These are phyloP conservation scores for Hydropsyche betteni DNA, from an alignment of 2,888 invertebrate genomes.

Conservation along the genomic window DNA sequence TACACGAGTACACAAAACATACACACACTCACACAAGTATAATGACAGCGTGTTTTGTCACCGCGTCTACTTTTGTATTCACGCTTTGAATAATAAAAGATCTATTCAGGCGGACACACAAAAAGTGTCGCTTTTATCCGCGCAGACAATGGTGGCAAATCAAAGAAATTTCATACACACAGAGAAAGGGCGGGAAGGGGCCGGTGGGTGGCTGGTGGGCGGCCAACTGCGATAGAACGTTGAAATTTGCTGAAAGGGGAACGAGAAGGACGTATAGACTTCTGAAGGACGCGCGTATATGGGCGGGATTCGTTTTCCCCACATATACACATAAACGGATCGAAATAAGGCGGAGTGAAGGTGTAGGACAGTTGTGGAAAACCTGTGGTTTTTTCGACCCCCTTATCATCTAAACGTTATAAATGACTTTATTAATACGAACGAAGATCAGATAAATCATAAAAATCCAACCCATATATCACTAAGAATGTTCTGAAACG, in stretches of 20 bases:
- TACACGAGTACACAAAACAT: slow-evolving; percentile 9
- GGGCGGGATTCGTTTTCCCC: slow-evolving; percentile 43
- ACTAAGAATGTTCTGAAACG: too few relatives aligned
- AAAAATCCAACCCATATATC: too few relatives aligned
- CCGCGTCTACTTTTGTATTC: slow-evolving; percentile 62
- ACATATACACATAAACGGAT: slow-evolving; percentile 33
- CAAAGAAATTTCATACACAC: slow-evolving; percentile 62
- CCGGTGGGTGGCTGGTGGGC: slow-evolving; percentile 12
- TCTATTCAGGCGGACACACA: slow-evolving; percentile 63
- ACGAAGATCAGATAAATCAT: too few relatives aligned
- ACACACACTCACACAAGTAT: slow-evolving; percentile 18
- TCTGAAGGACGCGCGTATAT: slow-evolving; percentile 42
- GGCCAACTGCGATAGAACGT: slow-evolving; percentile 35
- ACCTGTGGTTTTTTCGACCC: too few relatives aligned
- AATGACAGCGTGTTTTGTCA: slow-evolving; percentile 51
- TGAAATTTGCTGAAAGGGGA: slow-evolving; percentile 15
- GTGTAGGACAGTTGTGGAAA: background rate
- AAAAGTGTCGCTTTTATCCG: slow-evolving; percentile 66
- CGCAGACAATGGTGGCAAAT: slow-evolving; percentile 63
- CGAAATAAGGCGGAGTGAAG: slow-evolving; percentile 38
- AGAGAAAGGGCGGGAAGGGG: slow-evolving; percentile 30
- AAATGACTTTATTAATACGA: too few relatives aligned
- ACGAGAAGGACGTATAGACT: too few relatives aligned
- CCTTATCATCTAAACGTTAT: too few relatives aligned
- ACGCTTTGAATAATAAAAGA: slow-evolving; percentile 59